A percentile compares a stretch with the other conserved stretches of the same genome.
phyloP scores from a whole-genome alignment of 2,888 invertebrate species.

The Netelia virgata region DNA sequence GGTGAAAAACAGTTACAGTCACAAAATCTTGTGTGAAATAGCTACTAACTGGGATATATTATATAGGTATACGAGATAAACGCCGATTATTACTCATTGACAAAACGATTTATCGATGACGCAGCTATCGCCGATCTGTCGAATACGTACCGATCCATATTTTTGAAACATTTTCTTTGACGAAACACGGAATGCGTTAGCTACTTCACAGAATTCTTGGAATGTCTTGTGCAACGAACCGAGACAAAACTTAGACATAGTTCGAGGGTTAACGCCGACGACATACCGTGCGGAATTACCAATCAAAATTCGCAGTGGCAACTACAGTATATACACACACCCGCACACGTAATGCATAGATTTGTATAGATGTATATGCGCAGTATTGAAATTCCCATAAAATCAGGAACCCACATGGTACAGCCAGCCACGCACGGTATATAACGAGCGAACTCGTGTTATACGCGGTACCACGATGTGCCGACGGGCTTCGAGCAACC shows the following conservation, averaged over 20 bases:
- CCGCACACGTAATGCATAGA: not conserved
- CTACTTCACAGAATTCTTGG: not conserved
- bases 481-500: constrained; percentile 50
- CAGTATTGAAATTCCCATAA: constrained; percentile 58
- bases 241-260: constrained; percentile 24
- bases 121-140: too few relatives aligned
- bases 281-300: constrained; percentile 26
- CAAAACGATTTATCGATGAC: too few relatives aligned
- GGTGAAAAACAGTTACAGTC: too few relatives aligned
- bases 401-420: constrained; percentile 54
- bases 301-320: constrained; percentile 21
- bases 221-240: not conserved
- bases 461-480: constrained; percentile 56
- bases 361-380: not conserved
- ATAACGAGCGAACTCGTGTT: constrained; percentile 31
- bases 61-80: too few relatives aligned
- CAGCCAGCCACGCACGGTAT: constrained; percentile 50
- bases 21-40: too few relatives aligned
- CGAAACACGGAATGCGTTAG: not conserved
- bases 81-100: too few relatives aligned
- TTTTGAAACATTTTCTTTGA: too few relatives aligned
- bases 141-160: too few relatives aligned
- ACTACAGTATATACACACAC: not conserved
- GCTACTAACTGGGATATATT: too few relatives aligned
- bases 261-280: constrained; percentile 3